phyloP scores from a whole-genome alignment of 2,797 vertebrate genomes.

The Dicrostonyx torquatus region DNA sequence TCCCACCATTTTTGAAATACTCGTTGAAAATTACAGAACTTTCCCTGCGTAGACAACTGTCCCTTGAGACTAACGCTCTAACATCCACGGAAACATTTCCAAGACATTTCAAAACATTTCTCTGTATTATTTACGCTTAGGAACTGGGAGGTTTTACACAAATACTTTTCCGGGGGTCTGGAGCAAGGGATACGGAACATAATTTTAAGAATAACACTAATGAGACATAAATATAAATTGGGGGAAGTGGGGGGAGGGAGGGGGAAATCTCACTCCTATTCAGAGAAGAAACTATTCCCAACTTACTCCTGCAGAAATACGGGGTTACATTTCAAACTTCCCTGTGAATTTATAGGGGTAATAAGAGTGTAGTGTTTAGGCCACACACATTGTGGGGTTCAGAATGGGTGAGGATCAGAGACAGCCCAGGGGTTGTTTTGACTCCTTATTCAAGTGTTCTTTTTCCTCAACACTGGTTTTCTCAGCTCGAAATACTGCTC shows the following conservation, averaged over 20 bases:
- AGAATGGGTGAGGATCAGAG: not conserved
- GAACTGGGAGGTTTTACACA: not conserved
- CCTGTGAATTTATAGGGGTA: not conserved
- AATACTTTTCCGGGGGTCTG: not conserved
- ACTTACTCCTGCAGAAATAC: not conserved
- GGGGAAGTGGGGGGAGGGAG: not conserved
- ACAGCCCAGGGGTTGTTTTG: too few relatives aligned
- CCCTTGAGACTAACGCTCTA: not conserved
- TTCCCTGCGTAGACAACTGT: not conserved
- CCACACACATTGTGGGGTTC: not conserved
- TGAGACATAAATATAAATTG: not conserved
- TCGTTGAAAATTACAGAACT: not conserved
- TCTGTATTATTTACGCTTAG: not conserved
- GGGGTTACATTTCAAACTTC: not conserved
- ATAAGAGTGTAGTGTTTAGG: not conserved
- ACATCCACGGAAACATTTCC: not conserved
- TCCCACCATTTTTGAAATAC: not conserved
- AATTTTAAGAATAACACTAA: not conserved
- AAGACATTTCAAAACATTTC: slow-evolving; percentile 27
- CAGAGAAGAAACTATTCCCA: not conserved
- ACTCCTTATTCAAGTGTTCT: fast-evolving
- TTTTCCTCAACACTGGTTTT: not conserved
- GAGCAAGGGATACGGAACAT: not conserved
- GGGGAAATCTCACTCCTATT: not conserved
- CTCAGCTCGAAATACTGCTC: not conserved